Evolutionary conservation across 2,888 invertebrate species (phyloP), one percentile per base, ranked within the genome.

Genomic region (Agrochola macilenta): DNA sequence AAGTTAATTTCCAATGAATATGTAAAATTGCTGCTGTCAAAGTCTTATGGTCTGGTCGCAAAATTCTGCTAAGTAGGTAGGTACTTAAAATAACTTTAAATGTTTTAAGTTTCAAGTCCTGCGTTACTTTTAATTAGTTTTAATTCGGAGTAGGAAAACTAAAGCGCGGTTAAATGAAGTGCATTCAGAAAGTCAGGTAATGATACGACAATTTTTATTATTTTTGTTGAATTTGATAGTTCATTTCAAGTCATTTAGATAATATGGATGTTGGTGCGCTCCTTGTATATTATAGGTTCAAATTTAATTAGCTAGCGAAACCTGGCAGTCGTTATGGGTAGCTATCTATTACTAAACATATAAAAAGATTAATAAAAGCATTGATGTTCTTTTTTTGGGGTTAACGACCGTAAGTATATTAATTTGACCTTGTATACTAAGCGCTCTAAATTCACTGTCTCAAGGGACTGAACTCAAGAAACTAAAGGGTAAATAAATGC

Each of bases 1-100:
- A 76, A 35, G 30, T 49, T 65, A 82, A 78, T 76, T 76, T 65
- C 12, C 11, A 58, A 78, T 78, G 58, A 76, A 76, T 82, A 78
- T 78, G 52, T 65, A 49, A 43, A 52, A 78, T 65, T 52, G 20
- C 8, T 58, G 26, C n/a, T 26, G 52, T 60, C 20, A 35, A 64
- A 57, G 17, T 43, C 17, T 0, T 12, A 2, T 52, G 35, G 11
- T 49, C 23, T 35, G n/a, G 7, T 20, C 23, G 8, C 17, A 43
- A 64, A 82, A 23, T 65, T 76, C 0, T 43, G 35, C 1, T 35
- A 82, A 76, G 49, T 43, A 68, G 12, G 3, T 30, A 66, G 30
- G 20, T 46, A 30, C 20, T 20, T 80, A 5, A 9, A 39, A 77
- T 39, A 49, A 23, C 9, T 78, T n/a, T 54, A 35, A 60, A 17